Evolutionary conservation across 2,113 vertebrate genomes (phyloP).

Genomic region (Colinus virginianus): DNA sequence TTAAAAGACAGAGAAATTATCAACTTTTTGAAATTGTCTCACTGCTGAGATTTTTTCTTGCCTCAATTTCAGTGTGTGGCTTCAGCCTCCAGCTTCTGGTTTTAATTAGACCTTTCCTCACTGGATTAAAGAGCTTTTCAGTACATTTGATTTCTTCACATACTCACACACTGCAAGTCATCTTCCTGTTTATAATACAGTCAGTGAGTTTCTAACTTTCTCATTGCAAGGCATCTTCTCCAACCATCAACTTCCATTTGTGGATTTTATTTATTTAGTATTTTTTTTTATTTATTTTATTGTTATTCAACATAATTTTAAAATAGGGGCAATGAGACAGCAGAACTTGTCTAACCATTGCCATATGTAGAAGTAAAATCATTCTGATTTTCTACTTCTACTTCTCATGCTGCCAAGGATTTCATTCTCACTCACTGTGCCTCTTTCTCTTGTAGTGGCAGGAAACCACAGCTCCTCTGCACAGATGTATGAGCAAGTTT

Average conservation of each 20-base stretch:
- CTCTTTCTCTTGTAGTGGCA: neutral
- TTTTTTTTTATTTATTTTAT: neutral
- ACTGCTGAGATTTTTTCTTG: neutral
- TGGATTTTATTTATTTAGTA: neutral
- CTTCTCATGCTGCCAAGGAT: neutral
- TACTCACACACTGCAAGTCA: neutral
- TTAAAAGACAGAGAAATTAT: neutral
- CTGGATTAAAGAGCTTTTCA: neutral
- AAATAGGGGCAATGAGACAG: neutral
- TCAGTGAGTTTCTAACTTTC: neutral
- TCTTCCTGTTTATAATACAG: neutral
- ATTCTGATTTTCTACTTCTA: neutral
- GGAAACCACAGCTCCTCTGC: slow-evolving; percentile 10
- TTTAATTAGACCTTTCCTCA: neutral
- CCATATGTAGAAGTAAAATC: neutral
- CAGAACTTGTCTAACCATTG: neutral
- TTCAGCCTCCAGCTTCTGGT: neutral
- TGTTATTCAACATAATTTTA: neutral
- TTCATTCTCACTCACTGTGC: neutral
- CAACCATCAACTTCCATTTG: neutral
- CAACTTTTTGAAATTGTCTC: neutral
- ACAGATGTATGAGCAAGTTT: neutral
- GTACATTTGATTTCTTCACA: neutral
- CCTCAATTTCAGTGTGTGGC: neutral
- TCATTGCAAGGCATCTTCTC: neutral